Percentiles rank a stretch among this genome's conserved stretches.
phyloP scores from a whole-genome alignment of 1,140 invertebrate genomes.

The Frieseomelitta varia region DNA sequence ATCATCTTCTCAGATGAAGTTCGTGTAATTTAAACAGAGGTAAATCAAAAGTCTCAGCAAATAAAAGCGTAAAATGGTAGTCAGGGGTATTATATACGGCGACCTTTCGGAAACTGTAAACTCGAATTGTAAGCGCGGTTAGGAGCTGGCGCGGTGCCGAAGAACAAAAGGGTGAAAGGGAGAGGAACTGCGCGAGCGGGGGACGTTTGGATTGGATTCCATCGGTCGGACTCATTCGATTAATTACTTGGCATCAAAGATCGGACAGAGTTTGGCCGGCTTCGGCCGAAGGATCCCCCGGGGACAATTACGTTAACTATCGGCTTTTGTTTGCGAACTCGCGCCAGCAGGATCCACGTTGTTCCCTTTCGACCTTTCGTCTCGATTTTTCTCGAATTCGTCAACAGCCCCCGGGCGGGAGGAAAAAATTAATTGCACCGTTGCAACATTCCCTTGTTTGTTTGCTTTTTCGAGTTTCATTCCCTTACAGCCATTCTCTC shows the following conservation, averaged over 20 bases:
- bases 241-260: conserved; percentile 5
- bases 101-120: no score
- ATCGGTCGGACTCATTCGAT: conserved; percentile 32
- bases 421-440: conserved; percentile 14
- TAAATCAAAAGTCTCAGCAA: no score
- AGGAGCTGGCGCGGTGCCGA: not conserved
- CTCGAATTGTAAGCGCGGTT: no score
- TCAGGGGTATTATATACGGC: no score
- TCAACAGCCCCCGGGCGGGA: not conserved
- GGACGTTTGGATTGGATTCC: conserved; percentile 9
- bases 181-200: not conserved
- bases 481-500: no score
- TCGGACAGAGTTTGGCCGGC: not conserved
- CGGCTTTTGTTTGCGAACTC: conserved; percentile 3
- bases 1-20: no score
- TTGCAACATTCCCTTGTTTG: no score
- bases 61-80: no score
- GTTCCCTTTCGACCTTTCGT: conserved; percentile 12
- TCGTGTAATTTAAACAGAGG: no score
- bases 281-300: not conserved
- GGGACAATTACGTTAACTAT: not conserved
- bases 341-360: not conserved
- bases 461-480: no score
- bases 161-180: not conserved
- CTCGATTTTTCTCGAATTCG: not conserved